Evolutionary conservation across 2,888 invertebrate species (phyloP), one percentile per base, ranked within the genome.

Genomic region (Apotomis betuletana): DNA sequence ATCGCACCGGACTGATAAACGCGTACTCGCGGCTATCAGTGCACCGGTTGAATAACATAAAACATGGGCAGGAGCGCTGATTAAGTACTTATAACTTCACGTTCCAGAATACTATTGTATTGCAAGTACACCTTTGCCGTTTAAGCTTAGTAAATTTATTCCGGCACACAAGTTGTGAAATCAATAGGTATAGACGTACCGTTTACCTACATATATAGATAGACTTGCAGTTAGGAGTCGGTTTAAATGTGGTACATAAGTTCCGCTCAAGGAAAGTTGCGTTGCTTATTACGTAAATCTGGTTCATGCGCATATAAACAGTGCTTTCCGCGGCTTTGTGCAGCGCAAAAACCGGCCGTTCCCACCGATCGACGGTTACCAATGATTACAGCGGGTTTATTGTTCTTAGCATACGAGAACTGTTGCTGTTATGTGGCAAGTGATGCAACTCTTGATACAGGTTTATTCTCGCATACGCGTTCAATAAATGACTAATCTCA

Each of bases 301-400:
- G 84, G 88, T 89, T 87, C 89, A 87, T 77, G 76, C 76, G 75
- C 77, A 76, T 75, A 76, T 75, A 77, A 75, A 70, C 75, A 75
- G 74, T 75, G 82, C 84, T 87, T 88, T 87, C 88, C 88, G 87
- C 81, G 78, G 81, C 81, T 81, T 86, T 83, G 85, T 85, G 78
- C 60, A 74, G 79, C 74, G 80, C 82, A 90, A 90, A 90, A 90
- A 90, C 88, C 80, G 76, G 81, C 81, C 76, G 76, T 89, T 90
- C 90, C 85, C 90, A 88, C 83, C 81, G 77, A 79, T 80, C 80
- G 82, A 86, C 83, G 85, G 85, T 88, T 86, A 87, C 85, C 82
- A 80, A 82, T 86, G 82, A 86, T 88, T 89, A 89, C 87, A 84
- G 79, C 81, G 79, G 80, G 83, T 86, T 85, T 85, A 89, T 90